Evolutionary conservation across 2,113 vertebrate genomes (phyloP), one percentile per base, ranked within the genome.

Genomic region (Meleagris gallopavo): DNA sequence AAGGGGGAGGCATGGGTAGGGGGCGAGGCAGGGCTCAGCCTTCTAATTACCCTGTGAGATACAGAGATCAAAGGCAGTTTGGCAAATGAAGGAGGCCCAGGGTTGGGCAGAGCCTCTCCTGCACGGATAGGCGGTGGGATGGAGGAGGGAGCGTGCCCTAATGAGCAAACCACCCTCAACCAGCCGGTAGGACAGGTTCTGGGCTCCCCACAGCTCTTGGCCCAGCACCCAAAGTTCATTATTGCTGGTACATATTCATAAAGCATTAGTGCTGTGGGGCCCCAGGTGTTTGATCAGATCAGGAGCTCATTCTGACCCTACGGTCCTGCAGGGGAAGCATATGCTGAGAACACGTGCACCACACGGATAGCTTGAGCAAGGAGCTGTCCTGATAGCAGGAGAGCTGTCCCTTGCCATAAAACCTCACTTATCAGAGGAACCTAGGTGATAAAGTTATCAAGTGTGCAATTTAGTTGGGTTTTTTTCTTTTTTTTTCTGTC

Each of bases 171-270:
- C 48, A 77, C 80, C 52, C 62, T 65, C 65, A 83, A 61, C 94
- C 83, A 93, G 93, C 96, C 65, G 92, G 93, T 94, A 95, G 69
- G 90, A 95, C 95, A 76, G 94, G 94, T 97, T 97, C 83, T 83
- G 91, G 54, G 69, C 73, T 86, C 54, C 73, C 9, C 74, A 76
- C 66, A 86, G 77, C 52, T 65, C 3, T 3, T 74, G 91, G 87
- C 81, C 46, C 78, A 55, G 64, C 83, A 93, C 3, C 92, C 86
- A 65, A 41, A 64, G 66, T 64, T 91, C 73, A 62, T 94, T 86
- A 88, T 13, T n/a, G 69, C 60, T 80, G 43, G 90, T 97, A 75
- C 85, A 90, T 96, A 96, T 95, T 95, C 94, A 95, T 93, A 69
- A 18, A 84, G 79, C 80, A 95, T 95, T 96, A 95, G 43, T 0